Conservation (phyloP, 2,888 invertebrate species). For the Chrysodeixis includens region DNA sequence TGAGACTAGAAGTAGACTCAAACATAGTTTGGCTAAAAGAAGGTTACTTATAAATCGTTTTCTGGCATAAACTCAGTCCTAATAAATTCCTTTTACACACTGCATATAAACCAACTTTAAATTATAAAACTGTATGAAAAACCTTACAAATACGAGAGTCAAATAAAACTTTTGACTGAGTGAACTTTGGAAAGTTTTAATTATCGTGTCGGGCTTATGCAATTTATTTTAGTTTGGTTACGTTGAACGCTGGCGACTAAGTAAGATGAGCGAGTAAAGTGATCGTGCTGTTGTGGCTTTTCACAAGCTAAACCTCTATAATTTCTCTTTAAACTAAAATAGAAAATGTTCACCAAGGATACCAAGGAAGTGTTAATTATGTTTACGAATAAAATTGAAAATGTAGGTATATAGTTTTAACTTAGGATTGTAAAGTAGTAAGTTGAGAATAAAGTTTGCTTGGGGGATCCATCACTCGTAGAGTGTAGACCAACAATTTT, state of each 20-base stretch:
- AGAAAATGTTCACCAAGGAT: not conserved
- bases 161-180: not conserved
- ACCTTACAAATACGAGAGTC: not conserved
- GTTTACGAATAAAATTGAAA: not conserved
- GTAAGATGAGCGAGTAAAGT: constrained; percentile 1
- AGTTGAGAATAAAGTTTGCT: constrained; percentile 5
- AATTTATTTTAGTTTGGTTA: constrained; percentile 1
- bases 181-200: constrained; percentile 1
- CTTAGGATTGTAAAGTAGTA: not conserved
- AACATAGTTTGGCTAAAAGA: no score
- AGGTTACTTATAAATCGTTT: no score
- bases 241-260: not conserved
- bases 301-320: not conserved
- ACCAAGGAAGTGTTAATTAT: constrained; percentile 4
- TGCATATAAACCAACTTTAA: not conserved
- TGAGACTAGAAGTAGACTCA: no score
- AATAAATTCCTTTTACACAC: not conserved
- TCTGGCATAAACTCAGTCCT: no score
- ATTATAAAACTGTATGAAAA: not conserved
- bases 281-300: not conserved
- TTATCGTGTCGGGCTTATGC: constrained; percentile 2
- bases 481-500: constrained; percentile 30
- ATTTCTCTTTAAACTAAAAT: not conserved
- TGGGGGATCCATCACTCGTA: constrained; percentile 39
- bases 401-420: not conserved